These are phyloP conservation scores for Melanotaenia parkinsoni DNA, from an alignment of 2,797 vertebrate species.

Conservation along the genomic window DNA sequence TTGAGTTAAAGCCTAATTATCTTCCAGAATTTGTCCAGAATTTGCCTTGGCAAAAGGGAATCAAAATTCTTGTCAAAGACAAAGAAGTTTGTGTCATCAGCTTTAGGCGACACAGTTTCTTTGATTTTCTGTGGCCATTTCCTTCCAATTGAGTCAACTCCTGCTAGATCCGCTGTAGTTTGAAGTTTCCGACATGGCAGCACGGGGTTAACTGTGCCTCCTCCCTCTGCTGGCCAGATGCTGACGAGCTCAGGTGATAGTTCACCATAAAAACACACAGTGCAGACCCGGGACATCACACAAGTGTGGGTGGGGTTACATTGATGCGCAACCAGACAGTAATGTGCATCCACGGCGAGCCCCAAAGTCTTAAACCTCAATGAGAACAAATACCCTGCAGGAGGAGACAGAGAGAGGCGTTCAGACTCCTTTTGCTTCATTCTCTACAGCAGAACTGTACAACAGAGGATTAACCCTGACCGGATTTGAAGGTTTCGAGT, in stretches of 20 bases:
- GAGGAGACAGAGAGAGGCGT: conserved; percentile 27
- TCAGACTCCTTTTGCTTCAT: conserved; percentile 23
- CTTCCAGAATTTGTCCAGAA: too few relatives aligned
- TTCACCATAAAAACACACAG: conserved; percentile 69
- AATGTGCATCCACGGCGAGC: conserved; percentile 53
- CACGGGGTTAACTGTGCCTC: conserved; percentile 70
- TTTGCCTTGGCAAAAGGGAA: too few relatives aligned
- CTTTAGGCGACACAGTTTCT: too few relatives aligned
- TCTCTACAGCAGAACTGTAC: conserved; percentile 20
- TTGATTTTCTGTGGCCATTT: conserved; percentile 15
- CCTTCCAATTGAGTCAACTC: conserved; percentile 3
- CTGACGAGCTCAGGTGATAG: conserved; percentile 85
- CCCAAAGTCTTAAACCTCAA: conserved; percentile 63
- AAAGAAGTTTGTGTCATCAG: too few relatives aligned
- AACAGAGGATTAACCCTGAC: conserved; percentile 46
- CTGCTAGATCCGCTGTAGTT: neutral
- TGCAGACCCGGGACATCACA: conserved; percentile 63
- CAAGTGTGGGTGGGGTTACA: conserved; percentile 81
- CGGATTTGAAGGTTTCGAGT: conserved; percentile 36
- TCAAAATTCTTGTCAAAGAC: too few relatives aligned
- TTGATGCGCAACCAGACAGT: conserved; percentile 73
- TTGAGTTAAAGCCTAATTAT: too few relatives aligned
- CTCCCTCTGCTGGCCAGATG: conserved; percentile 63
- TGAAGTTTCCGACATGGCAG: conserved; percentile 20
- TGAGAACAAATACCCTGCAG: conserved; percentile 46